These are phyloP conservation scores for Melinaea menophilus DNA, from an alignment of 2,888 invertebrate genomes.

Conservation along the genomic window DNA sequence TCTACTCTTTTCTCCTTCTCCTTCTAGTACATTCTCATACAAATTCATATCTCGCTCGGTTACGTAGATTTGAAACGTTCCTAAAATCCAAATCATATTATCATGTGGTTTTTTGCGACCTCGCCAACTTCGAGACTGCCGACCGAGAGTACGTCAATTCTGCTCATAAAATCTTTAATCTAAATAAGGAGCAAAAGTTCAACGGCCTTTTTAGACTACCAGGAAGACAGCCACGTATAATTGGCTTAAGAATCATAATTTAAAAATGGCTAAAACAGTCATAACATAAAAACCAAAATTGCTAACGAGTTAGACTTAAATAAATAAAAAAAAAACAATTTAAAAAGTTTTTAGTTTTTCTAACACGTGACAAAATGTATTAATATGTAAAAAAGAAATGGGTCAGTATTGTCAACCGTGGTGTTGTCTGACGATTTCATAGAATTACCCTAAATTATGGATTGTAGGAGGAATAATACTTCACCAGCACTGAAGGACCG, in stretches of 20 bases:
- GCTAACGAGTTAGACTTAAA: background rate
- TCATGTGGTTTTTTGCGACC: conserved; percentile 60
- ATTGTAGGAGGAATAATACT: conserved; percentile 40
- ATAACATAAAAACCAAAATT: background rate
- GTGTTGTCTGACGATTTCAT: conserved; percentile 29
- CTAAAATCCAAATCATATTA: conserved; percentile 17
- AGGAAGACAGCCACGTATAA: conserved; percentile 55
- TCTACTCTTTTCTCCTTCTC: conserved; percentile 3
- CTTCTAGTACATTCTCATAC: no score
- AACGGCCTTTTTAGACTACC: conserved; percentile 63
- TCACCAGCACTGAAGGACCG: conserved; percentile 53
- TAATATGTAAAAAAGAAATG: conserved; percentile 43
- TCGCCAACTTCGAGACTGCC: conserved; percentile 37
- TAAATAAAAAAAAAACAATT: conserved; percentile 9
- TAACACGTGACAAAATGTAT: conserved; percentile 25
- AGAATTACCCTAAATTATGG: conserved; percentile 55
- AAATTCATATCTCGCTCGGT: no score
- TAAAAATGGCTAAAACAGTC: background rate
- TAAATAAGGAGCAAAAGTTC: conserved; percentile 78
- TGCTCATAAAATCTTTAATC: conserved; percentile 73
- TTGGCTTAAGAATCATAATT: conserved; percentile 14
- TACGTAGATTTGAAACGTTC: background rate
- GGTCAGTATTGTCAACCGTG: conserved; percentile 50
- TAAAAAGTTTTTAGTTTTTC: no score
- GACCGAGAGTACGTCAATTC: conserved; percentile 59